phyloP scores from a whole-genome alignment of 1,140 invertebrate species.

The Battus philenor region DNA sequence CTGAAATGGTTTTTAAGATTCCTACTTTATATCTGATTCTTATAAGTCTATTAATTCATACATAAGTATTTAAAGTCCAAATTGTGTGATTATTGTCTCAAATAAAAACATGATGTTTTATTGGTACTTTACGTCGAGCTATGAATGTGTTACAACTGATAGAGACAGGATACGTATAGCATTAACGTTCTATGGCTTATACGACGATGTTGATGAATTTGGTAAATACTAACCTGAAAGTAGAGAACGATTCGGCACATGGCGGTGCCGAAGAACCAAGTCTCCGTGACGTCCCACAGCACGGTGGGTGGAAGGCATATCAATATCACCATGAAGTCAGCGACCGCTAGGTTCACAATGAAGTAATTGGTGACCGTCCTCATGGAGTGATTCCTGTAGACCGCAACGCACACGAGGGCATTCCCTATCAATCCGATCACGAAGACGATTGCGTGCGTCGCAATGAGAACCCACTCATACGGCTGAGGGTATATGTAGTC shows the following conservation, averaged over 20 bases:
- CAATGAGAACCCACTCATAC: conserved; percentile 83
- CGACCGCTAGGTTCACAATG: conserved; percentile 93
- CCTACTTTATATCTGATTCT: too few species aligned
- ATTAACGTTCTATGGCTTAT: too few species aligned
- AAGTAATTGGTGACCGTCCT: conserved; percentile 95
- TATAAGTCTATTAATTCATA: too few species aligned
- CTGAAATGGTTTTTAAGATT: too few species aligned
- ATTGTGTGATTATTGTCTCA: too few species aligned
- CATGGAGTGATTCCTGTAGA: conserved; percentile 90
- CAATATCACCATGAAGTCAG: conserved; percentile 93
- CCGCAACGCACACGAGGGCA: conserved; percentile 90
- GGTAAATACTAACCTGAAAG: conserved; percentile 91
- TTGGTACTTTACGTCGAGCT: too few species aligned
- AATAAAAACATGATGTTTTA: too few species aligned
- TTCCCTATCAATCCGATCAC: conserved; percentile 90
- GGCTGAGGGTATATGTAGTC: conserved; percentile 78
- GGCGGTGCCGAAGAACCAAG: conserved; percentile 90
- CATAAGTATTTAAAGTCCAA: too few species aligned
- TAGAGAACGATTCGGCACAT: conserved; percentile 91
- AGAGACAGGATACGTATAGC: too few species aligned
- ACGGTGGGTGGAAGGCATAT: conserved; percentile 92
- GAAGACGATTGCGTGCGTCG: conserved; percentile 83
- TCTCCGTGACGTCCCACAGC: conserved; percentile 92
- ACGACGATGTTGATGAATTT: too few species aligned
- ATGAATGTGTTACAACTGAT: too few species aligned